Base-by-base conservation (phyloP, 23 tunicate genomes). In the Ascidia mentula region DNA sequence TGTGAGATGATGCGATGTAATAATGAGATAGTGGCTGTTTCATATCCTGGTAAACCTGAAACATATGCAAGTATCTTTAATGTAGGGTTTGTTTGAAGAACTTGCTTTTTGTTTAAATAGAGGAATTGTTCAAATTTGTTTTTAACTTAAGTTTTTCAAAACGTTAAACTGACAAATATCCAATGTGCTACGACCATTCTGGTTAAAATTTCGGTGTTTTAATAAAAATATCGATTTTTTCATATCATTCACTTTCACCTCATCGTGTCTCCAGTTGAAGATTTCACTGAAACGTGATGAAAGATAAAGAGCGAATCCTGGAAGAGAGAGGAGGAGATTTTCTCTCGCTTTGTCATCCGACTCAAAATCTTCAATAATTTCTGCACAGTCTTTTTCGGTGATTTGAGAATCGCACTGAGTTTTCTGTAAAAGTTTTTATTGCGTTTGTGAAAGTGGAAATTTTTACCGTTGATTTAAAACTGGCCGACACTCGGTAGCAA, bases 21-120 rank as follows among this genome's bases (percentile, higher is more conserved):
- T 93, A 93, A 60, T 93, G 98, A 34, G 93, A 93, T 5, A 93
- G 84, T 24, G 98, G 98, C 39, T 93, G 93, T 31, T 84, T 84
- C 98, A 93, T 93, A 40, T 93, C 88, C 61, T 93, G 98, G 53
- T 84, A 93, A 24, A 93, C 98, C 98, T 93, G 45, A 0, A 82
- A 65, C 12, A 32, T n/a, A n/a, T n/a, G n/a, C n/a, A n/a, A n/a
- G n/a, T n/a, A n/a, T n/a, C n/a, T n/a, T n/a, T n/a, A n/a, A n/a
- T n/a, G n/a, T n/a, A n/a, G n/a, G n/a, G n/a, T n/a, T n/a, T n/a
- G n/a, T n/a, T n/a, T n/a, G n/a, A n/a, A n/a, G n/a, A n/a, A n/a
- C n/a, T n/a, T n/a, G n/a, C n/a, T n/a, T n/a, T n/a, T n/a, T n/a
- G n/a, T n/a, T n/a, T n/a, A n/a, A n/a, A n/a, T n/a, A n/a, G n/a